Evolutionary conservation across 2,113 vertebrate genomes (phyloP), one percentile per base, ranked within the genome.

Genomic region (Syngnathoides biaculeatus): DNA sequence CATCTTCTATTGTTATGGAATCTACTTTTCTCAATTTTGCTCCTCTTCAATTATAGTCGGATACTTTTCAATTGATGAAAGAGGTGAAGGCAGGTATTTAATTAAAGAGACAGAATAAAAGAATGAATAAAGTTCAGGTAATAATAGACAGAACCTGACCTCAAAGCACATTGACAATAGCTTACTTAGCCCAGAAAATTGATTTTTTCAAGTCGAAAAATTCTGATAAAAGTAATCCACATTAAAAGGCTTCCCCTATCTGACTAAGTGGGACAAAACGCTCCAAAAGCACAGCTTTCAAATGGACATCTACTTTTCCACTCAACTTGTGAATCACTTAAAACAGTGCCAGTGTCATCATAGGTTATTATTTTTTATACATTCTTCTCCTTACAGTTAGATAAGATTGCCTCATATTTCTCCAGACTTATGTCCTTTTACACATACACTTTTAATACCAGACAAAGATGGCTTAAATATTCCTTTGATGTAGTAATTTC

Each of bases 161-260:
- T 74, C 48, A 50, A 13, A 69, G 69, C 45, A 63, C 59, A 26
- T 26, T 60, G 72, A 60, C 65, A 81, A 79, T 68, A 81, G 74
- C 72, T 70, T 53, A 64, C 71, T 84, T 67, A 67, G 56, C 72
- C 56, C 61, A 67, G 68, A 42, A 68, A 45, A 39, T 64, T 68
- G 68, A 80, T 81, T 72, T 71, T 22, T 68, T 59, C 42, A 65
- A 76, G 75, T 70, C 63, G 61, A 70, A 83, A 53, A 64, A 71
- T 73, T 58, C 55, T 65, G 73, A 75, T 72, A 38, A 68, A 71
- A 77, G 82, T 81, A 81, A 83, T 85, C 69, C 75, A 47, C 73
- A 64, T 74, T 65, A 68, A 27, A 83, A 56, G 65, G 67, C 43
- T 62, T 74, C 47, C 47, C 50, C 24, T 68, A 57, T 80, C 55